Evolutionary conservation across 2,113 vertebrate genomes (phyloP), one percentile per base, ranked within the genome.

Genomic region (Atlantisia rogersi): DNA sequence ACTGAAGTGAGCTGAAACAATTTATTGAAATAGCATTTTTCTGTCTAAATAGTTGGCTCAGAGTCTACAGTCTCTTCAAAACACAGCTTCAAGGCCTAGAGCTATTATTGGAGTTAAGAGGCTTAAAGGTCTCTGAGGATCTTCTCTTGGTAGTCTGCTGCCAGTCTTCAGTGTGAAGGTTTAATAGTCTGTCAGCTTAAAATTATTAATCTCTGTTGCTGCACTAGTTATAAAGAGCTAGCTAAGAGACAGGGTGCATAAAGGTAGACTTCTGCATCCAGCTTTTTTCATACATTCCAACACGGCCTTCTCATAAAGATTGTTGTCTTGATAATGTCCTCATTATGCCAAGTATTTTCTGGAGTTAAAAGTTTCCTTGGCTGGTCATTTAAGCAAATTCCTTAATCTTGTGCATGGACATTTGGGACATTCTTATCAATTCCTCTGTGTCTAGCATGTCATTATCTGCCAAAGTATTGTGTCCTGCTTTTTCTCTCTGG

Each of bases 51-150:
- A 9, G 9, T 73, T 96, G 37, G 11, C 1, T 6, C 50, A 83
- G n/a, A n/a, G 32, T 70, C 39, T 42, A n/a, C 12, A 35, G 5
- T 56, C 37, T 74, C 19, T 75, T 86, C 50, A 78, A 81, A 88
- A 81, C 52, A 42, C 32, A 79, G 68, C 52, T 85, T 89, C 78
- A 75, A 4, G n/a, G 39, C 11, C 28, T 83, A 26, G 88, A 81
- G 76, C 68, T 97, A 94, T 94, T 96, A 68, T 48, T 84, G 56
- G 88, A 88, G 14, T 42, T 95, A 95, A 97, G 96, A 93, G 35
- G 92, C 91, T 97, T 97, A 95, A 75, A 81, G 56, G 69, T 83
- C 68, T 88, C 12, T 88, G 18, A 90, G 40, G 68, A 86, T 88
- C 55, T 90, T 94, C 44, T 80, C 29, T 87, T 58, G 46, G 79